These are phyloP conservation scores for Oenanthe oenanthe DNA, from an alignment of 2,113 vertebrate genomes.

Conservation along the genomic window DNA sequence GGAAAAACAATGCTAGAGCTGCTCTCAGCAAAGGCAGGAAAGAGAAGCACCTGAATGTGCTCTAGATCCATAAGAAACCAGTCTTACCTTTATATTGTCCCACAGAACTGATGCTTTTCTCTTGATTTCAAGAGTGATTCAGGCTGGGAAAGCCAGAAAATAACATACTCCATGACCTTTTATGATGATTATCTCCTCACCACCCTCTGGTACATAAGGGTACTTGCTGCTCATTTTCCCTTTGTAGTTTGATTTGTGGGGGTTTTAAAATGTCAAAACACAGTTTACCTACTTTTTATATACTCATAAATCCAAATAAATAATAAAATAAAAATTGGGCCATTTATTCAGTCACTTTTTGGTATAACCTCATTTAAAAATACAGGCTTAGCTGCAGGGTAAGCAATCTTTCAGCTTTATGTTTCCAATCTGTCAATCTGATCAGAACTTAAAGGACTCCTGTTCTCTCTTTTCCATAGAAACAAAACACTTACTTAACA, in stretches of 20 bases:
- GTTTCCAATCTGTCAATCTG: constrained; percentile 57
- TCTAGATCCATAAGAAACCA: background rate
- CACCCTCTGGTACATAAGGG: background rate
- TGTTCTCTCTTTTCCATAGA: constrained; percentile 25
- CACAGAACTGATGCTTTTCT: background rate
- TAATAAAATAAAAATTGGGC: constrained; percentile 32
- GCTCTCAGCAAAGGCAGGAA: background rate
- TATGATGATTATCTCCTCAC: background rate
- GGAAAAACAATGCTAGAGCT: background rate
- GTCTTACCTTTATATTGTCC: background rate
- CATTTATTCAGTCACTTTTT: constrained; percentile 41
- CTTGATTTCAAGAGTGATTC: background rate
- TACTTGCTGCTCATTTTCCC: background rate
- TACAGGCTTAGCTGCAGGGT: constrained; percentile 30
- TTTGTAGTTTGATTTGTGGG: constrained; percentile 48
- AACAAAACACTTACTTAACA: constrained; percentile 27
- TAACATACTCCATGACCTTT: background rate
- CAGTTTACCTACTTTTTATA: constrained; percentile 27
- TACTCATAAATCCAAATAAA: constrained; percentile 46
- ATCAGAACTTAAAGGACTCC: constrained; percentile 24
- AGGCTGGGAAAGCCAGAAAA: background rate
- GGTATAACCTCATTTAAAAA: constrained; percentile 8
- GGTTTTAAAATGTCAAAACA: constrained; percentile 45
- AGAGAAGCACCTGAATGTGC: background rate
- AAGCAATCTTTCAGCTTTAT: constrained; percentile 53